Base-by-base conservation (phyloP, 2,797 vertebrate species). In the Xenops minutus region DNA sequence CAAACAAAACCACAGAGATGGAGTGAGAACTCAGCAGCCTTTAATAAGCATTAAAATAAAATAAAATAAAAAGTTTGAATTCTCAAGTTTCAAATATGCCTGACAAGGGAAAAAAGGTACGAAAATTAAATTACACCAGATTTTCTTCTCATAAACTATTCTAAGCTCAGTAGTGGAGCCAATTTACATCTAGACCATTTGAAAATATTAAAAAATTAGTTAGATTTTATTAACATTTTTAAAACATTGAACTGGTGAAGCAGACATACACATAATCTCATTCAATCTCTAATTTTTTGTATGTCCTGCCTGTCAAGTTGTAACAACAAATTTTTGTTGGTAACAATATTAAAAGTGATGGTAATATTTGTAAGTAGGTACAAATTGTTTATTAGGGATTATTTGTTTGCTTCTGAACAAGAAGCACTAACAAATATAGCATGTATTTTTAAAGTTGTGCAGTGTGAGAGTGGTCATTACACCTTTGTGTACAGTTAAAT, bases 31-130 rank as follows among this genome's bases (percentile, higher is more conserved):
- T 75, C 24, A 68, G 10, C 3, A 61, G 12, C 2, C 19, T 4
- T 26, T 62, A 80, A 3, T 55, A 48, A 56, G 76, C 41, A 22
- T 7, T 9, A 34, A 73, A 73, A 64, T 10, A 10, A 68, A 73
- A 64, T 19, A 15, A 56, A 73, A 52, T 37, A 26, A 37, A 39
- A 80, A 55, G 41, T 22, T 2, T 29, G 51, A 37, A 16, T 15
- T 55, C 18, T 64, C 4, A 41, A 21, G 16, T 14, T 34, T 56
- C 7, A 43, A 21, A 68, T 76, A 18, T 29, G 5, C 10, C 30
- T 67, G 14, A 7, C 7, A 46, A 46, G 10, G 10, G 55, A 24
- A 62, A 39, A 67, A 26, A 15, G 0, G 0, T 4, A 56, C 1
- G 36, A 41, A 76, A 71, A 36, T 18, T 12, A 43, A 56, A n/a